phyloP scores from a whole-genome alignment of 2,797 vertebrate species.

The Sebastes iracundus region DNA sequence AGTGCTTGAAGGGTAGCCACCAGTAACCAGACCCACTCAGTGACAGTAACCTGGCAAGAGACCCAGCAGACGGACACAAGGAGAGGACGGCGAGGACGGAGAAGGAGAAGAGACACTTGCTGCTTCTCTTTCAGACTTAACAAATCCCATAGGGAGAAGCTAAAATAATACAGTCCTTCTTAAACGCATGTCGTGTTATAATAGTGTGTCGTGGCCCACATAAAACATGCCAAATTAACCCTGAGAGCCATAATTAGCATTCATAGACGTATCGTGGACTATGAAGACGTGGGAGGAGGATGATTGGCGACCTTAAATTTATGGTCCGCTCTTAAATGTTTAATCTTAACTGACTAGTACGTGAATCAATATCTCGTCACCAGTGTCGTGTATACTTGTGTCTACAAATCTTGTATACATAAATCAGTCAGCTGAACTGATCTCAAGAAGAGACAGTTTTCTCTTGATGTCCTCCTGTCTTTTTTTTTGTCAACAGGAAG shows the following conservation, averaged over 20 bases:
- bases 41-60: conserved; percentile 54
- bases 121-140: conserved; percentile 28
- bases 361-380: not conserved
- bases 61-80: conserved; percentile 9
- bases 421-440: too few species aligned
- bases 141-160: conserved; percentile 53
- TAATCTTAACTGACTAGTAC: conserved; percentile 28
- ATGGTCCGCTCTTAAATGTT: conserved; percentile 17
- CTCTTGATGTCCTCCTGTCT: not conserved
- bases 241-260: conserved; percentile 67
- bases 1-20: conserved; percentile 48
- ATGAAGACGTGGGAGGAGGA: conserved; percentile 2
- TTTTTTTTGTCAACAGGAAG: not conserved
- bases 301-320: conserved; percentile 38
- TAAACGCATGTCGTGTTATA: conserved; percentile 61
- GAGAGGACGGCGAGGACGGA: conserved; percentile 1
- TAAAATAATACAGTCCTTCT: conserved; percentile 68
- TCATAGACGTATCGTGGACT: conserved; percentile 40
- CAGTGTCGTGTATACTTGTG: not conserved
- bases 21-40: conserved; percentile 55
- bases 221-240: conserved; percentile 71
- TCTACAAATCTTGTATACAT: not conserved
- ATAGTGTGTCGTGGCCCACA: conserved; percentile 73
- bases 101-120: conserved; percentile 18
- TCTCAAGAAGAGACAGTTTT: conserved; percentile 1